Conservation (phyloP, 2,113 vertebrate genomes). For the Atlantisia rogersi region DNA sequence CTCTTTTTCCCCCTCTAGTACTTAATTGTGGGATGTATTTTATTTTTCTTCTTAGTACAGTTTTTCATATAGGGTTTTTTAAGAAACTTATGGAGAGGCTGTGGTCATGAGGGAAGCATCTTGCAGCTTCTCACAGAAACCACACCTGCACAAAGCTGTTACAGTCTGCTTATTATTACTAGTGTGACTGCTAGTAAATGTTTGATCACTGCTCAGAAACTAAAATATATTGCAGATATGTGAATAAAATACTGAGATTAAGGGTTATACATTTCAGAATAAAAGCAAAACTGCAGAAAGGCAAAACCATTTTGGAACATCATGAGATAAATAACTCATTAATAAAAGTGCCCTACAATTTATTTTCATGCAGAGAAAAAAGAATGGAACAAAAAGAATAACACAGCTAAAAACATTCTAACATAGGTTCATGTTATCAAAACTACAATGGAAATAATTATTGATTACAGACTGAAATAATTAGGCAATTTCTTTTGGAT, state of each 20-base stretch:
- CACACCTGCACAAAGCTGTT: not conserved
- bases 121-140: not conserved
- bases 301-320: not conserved
- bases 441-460: not conserved
- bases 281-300: not conserved
- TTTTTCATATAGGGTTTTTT: not conserved
- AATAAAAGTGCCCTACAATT: not conserved
- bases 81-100: not conserved
- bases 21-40: not conserved
- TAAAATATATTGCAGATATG: not conserved
- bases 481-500: not conserved
- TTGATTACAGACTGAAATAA: not conserved
- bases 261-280: not conserved
- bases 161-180: not conserved
- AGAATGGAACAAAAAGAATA: not conserved
- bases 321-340: not conserved
- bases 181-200: not conserved
- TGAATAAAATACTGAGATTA: not conserved
- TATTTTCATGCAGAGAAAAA: not conserved
- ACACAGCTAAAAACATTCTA: not conserved
- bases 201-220: not conserved
- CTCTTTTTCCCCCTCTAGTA: rapidly evolving
- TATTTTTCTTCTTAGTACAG: not conserved
- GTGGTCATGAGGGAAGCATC: not conserved
- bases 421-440: not conserved